Conservation (phyloP, 2,888 invertebrate genomes). For the Rapana venosa region DNA sequence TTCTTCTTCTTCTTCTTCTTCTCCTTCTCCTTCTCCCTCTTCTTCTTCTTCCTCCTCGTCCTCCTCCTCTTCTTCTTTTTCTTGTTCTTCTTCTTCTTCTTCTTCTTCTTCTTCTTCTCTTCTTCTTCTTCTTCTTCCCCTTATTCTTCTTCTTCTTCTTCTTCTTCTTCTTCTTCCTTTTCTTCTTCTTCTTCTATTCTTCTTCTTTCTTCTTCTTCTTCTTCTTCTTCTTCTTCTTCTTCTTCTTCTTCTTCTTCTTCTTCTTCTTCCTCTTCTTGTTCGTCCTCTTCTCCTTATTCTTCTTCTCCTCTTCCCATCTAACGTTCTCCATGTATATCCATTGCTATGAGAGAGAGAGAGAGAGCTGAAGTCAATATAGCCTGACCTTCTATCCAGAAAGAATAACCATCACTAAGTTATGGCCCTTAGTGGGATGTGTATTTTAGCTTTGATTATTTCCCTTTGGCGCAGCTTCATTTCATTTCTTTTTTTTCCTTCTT, state of each 20-base stretch:
- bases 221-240: background rate
- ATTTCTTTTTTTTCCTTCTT: no score
- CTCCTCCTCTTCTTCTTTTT: background rate
- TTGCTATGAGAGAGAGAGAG: no score
- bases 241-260: background rate
- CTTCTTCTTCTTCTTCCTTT: background rate
- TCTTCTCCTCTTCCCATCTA: no score
- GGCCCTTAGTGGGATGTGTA: no score
- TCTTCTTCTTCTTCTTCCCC: background rate
- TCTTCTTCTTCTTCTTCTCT: background rate
- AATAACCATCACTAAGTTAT: no score
- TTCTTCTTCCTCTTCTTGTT: background rate
- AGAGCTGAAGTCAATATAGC: no score
- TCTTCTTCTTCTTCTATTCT: background rate
- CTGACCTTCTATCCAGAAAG: no score
- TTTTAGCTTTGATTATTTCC: no score
- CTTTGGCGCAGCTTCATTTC: no score
- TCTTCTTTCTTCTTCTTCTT: background rate
- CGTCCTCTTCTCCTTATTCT: no score
- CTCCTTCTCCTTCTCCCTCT: background rate
- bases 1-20: background rate
- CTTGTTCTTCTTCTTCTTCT: background rate
- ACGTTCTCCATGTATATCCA: no score
- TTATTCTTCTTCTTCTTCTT: background rate
- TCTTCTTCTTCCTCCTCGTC: background rate